Percentiles rank a stretch among this genome's conserved stretches.
Conservation (phyloP, 2,113 vertebrate genomes). For the Gavia stellata region DNA sequence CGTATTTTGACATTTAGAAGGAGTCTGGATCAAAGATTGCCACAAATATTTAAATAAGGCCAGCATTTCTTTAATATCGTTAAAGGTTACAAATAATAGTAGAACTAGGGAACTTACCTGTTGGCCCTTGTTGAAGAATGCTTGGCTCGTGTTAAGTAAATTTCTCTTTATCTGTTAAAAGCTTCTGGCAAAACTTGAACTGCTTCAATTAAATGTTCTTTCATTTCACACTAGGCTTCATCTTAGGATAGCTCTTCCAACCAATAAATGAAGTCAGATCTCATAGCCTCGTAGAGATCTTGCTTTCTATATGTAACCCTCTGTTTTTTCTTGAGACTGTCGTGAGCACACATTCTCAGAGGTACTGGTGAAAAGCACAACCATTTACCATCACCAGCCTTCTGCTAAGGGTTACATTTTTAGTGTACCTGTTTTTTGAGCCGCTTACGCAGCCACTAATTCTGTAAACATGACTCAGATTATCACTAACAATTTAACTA, state of each 20-base stretch:
- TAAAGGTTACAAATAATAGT: neutral
- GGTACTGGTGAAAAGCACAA: neutral
- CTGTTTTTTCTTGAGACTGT: neutral
- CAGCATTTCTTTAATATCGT: neutral
- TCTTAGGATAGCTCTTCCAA: neutral
- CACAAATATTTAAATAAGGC: neutral
- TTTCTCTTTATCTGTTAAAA: neutral
- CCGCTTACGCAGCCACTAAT: neutral
- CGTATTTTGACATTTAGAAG: neutral
- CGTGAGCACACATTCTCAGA: neutral
- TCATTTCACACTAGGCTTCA: neutral
- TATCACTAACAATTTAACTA: neutral
- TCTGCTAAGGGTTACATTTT: neutral
- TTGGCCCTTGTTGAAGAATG: neutral
- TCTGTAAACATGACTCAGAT: neutral
- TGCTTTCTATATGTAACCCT: neutral
- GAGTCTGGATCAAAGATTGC: neutral
- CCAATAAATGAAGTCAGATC: neutral
- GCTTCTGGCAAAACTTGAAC: neutral
- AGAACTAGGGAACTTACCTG: neutral
- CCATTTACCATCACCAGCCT: neutral
- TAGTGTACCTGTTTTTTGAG: neutral
- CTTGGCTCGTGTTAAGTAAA: neutral
- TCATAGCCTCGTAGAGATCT: neutral
- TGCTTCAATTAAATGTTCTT: neutral